Percentiles rank a stretch among this genome's conserved stretches.
phyloP scores from a whole-genome alignment of 1,140 invertebrate genomes.

The Whitmania pigra region DNA sequence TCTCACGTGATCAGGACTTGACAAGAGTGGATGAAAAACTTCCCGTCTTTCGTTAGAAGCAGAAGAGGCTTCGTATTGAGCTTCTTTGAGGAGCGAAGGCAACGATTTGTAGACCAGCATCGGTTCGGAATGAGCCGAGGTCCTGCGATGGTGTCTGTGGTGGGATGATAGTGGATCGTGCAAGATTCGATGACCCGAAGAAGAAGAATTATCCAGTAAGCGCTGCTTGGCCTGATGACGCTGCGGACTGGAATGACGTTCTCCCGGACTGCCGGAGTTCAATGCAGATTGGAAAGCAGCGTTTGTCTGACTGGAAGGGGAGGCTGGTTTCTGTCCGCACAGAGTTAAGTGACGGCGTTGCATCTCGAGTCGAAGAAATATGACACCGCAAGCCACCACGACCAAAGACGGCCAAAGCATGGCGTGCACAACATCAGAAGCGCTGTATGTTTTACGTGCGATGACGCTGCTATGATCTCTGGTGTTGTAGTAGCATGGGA shows the following conservation, averaged over 20 bases:
- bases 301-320: not conserved
- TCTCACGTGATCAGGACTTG: not conserved
- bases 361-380: conserved; percentile 23
- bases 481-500: conserved; percentile 25
- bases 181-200: not conserved
- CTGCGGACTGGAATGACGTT: not conserved
- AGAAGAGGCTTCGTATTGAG: not conserved
- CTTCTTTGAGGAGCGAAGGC: conserved; percentile 15
- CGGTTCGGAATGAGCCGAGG: not conserved
- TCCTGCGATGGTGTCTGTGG: not conserved
- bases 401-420: conserved; percentile 26
- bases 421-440: conserved; percentile 23
- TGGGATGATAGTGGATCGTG: not conserved
- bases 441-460: conserved; percentile 19
- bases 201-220: too few relatives aligned
- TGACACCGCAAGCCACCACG: conserved; percentile 23
- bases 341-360: conserved; percentile 19
- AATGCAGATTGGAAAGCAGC: not conserved
- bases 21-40: not conserved
- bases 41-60: not conserved
- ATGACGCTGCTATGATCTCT: conserved; percentile 20
- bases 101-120: conserved; percentile 8
- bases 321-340: conserved; percentile 5
- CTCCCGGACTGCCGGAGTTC: too few relatives aligned
- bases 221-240: not conserved